These are phyloP conservation scores for Vanacampus margaritifer DNA, from an alignment of 2,113 vertebrate genomes.

Conservation along the genomic window DNA sequence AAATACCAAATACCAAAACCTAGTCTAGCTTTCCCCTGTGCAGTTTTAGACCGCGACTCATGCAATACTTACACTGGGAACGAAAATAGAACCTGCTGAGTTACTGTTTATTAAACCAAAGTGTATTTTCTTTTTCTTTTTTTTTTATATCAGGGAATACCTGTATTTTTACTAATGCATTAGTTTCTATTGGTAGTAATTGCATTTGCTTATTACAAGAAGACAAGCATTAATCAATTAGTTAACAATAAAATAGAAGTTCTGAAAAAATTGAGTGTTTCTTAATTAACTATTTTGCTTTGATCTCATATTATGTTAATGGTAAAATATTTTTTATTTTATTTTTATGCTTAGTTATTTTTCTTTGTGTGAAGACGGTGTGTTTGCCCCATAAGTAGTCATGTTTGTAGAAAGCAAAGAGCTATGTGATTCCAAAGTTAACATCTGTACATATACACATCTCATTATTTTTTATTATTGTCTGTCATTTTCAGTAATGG, in stretches of 20 bases:
- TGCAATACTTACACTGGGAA: too few species aligned
- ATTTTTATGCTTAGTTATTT: not conserved
- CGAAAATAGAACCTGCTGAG: too few species aligned
- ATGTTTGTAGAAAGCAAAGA: too few species aligned
- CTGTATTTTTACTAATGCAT: not conserved
- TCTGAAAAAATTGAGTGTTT: not conserved
- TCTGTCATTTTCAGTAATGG: too few species aligned
- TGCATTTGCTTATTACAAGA: not conserved
- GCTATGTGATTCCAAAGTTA: too few species aligned
- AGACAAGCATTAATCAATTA: not conserved
- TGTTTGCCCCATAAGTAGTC: too few species aligned
- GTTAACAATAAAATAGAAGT: too few species aligned
- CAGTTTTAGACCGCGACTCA: too few species aligned
- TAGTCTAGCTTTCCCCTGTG: too few species aligned
- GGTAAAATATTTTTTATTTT: not conserved
- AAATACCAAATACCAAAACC: too few species aligned
- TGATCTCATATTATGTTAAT: not conserved
- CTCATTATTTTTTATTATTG: too few species aligned
- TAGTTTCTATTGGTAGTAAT: not conserved
- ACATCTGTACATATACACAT: too few species aligned
- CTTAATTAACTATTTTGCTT: not conserved
- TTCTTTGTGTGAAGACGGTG: not conserved
- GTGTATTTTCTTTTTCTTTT: not conserved
- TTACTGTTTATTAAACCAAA: not conserved
- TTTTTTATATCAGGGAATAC: not conserved